Evolutionary conservation across 2,888 invertebrate genomes (phyloP).

Genomic region (Allacma fusca): DNA sequence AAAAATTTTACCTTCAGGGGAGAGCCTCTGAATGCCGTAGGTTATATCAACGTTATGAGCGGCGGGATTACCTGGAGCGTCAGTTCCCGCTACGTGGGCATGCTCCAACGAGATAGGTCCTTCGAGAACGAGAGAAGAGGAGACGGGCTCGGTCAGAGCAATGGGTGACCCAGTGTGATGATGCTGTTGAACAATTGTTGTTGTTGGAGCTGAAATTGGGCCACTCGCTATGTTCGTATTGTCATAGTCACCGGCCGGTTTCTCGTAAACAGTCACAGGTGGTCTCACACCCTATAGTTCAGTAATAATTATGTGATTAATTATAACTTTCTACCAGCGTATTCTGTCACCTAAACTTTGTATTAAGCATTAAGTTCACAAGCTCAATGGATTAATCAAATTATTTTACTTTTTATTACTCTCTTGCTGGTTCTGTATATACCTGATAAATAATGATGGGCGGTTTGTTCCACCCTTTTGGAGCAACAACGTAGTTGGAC

Average conservation of each 20-base stretch:
- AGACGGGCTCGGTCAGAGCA: background rate
- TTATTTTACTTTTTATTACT: too few species aligned
- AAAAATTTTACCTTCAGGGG: constrained; percentile 45
- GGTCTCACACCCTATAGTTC: constrained; percentile 60
- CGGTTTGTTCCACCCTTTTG: constrained; percentile 63
- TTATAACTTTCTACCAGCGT: background rate
- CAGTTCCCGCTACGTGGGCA: constrained; percentile 42
- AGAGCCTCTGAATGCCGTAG: constrained; percentile 49
- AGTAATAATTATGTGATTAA: background rate
- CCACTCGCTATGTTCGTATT: background rate
- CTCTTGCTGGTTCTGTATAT: too few species aligned
- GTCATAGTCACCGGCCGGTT: constrained; percentile 49
- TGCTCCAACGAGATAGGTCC: background rate
- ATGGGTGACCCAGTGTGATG: constrained; percentile 1
- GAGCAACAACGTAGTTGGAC: constrained; percentile 57
- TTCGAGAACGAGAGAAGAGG: constrained; percentile 3
- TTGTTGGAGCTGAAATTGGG: background rate
- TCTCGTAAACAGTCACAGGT: constrained; percentile 64
- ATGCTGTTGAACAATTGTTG: background rate
- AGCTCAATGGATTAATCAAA: too few species aligned
- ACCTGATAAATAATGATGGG: constrained; percentile 64
- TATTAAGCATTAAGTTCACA: too few species aligned
- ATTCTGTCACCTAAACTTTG: background rate
- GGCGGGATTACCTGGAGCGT: constrained; percentile 38
- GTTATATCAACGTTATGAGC: constrained; percentile 49